Evolutionary conservation across 2,888 invertebrate genomes (phyloP).

Genomic region (Malacosoma neustria): DNA sequence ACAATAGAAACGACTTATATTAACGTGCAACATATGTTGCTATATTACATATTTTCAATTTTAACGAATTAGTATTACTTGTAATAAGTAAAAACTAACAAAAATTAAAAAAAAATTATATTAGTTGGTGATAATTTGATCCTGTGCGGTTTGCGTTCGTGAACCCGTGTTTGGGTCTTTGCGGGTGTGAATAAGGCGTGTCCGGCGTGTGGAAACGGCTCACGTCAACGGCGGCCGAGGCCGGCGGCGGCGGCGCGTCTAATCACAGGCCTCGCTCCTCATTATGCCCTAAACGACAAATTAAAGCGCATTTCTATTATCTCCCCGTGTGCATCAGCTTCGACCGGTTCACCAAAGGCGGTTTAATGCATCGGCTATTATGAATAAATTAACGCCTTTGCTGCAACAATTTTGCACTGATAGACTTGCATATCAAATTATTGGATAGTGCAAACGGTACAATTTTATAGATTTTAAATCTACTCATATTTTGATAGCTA

Average conservation of each 20-base stretch:
- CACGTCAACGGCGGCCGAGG: constrained; percentile 72
- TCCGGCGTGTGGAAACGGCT: constrained; percentile 46
- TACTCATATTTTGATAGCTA: no score
- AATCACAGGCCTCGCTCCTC: constrained; percentile 74
- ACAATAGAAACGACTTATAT: no score
- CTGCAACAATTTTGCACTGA: neutral
- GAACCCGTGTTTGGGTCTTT: constrained; percentile 31
- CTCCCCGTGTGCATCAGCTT: constrained; percentile 58
- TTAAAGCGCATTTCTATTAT: constrained; percentile 74
- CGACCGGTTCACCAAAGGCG: constrained; percentile 41
- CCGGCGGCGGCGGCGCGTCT: constrained; percentile 67
- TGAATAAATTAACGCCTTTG: neutral
- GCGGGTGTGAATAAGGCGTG: constrained; percentile 24
- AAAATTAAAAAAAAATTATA: no score
- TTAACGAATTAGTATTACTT: no score
- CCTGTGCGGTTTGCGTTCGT: constrained; percentile 36
- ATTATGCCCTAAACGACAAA: constrained; percentile 75
- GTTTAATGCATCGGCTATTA: neutral
- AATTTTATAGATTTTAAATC: no score
- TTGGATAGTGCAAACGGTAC: no score
- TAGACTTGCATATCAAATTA: no score
- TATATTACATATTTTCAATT: no score
- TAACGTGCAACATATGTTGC: no score
- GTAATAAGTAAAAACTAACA: no score
- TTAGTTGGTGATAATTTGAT: constrained; percentile 10